Conservation (phyloP, 2,888 invertebrate species). For the Drosophila mercatorum region DNA sequence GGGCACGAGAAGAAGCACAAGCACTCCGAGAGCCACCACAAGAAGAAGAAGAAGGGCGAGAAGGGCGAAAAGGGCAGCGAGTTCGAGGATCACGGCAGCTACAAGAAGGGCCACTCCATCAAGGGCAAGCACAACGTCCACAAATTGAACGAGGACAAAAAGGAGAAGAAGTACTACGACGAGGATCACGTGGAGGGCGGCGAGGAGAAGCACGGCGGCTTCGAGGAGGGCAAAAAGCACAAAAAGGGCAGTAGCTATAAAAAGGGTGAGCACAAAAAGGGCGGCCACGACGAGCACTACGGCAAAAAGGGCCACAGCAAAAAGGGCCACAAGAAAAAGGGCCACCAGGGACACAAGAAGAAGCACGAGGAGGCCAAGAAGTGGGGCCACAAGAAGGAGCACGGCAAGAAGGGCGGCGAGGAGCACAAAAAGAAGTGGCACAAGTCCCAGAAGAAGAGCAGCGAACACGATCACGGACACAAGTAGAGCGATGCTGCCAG, state of each 20-base stretch:
- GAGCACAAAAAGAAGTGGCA: constrained; percentile 93
- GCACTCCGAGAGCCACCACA: constrained; percentile 85
- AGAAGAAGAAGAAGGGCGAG: constrained; percentile 86
- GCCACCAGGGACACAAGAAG: constrained; percentile 92
- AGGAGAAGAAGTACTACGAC: constrained; percentile 94
- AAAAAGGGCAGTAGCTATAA: constrained; percentile 93
- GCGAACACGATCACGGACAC: constrained; percentile 70
- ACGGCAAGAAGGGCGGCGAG: constrained; percentile 92
- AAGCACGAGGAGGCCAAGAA: constrained; percentile 91
- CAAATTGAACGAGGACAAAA: constrained; percentile 93
- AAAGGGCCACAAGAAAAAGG: constrained; percentile 92
- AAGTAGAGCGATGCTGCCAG: constrained; percentile 16
- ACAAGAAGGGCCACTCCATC: constrained; percentile 93
- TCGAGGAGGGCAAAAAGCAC: constrained; percentile 91
- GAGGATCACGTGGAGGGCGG: constrained; percentile 93
- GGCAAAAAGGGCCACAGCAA: constrained; percentile 92
- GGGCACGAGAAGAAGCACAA: constrained; percentile 86
- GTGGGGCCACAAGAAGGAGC: constrained; percentile 89
- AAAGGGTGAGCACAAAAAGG: constrained; percentile 92
- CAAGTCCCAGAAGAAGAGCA: constrained; percentile 86
- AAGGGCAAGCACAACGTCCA: constrained; percentile 94
- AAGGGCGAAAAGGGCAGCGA: constrained; percentile 86
- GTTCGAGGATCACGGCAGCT: constrained; percentile 87
- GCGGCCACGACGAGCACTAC: constrained; percentile 90
- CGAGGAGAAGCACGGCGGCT: constrained; percentile 92